phyloP scores from a whole-genome alignment of 2,797 vertebrate species.

The Forpus xanthops region DNA sequence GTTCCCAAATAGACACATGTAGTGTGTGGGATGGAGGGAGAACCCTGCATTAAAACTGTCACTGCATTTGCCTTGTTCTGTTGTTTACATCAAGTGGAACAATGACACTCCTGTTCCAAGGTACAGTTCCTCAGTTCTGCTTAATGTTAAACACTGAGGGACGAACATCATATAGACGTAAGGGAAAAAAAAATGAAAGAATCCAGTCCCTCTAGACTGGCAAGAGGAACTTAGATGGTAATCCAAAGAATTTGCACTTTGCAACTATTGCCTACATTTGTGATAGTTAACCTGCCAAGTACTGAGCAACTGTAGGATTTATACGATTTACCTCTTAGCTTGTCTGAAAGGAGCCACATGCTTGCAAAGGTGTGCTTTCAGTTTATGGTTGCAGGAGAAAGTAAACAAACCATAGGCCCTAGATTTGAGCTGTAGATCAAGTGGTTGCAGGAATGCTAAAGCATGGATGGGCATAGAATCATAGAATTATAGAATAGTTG shows the following conservation, averaged over 20 bases:
- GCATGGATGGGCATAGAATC: background rate
- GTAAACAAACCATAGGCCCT: background rate
- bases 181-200: background rate
- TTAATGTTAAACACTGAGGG: background rate
- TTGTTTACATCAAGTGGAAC: background rate
- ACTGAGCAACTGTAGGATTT: background rate
- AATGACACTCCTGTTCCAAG: background rate
- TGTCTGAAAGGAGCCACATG: background rate
- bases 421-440: background rate
- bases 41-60: background rate
- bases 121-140: background rate
- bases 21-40: accelerated
- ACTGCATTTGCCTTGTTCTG: background rate
- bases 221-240: background rate
- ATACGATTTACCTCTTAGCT: background rate
- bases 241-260: background rate
- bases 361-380: background rate
- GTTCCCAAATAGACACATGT: background rate
- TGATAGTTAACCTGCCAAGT: background rate
- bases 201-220: background rate
- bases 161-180: background rate
- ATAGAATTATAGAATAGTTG: too few species aligned
- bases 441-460: background rate
- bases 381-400: background rate
- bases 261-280: background rate